These are phyloP conservation scores for Cantharis rustica DNA, from an alignment of 2,888 invertebrate species.

Conservation along the genomic window DNA sequence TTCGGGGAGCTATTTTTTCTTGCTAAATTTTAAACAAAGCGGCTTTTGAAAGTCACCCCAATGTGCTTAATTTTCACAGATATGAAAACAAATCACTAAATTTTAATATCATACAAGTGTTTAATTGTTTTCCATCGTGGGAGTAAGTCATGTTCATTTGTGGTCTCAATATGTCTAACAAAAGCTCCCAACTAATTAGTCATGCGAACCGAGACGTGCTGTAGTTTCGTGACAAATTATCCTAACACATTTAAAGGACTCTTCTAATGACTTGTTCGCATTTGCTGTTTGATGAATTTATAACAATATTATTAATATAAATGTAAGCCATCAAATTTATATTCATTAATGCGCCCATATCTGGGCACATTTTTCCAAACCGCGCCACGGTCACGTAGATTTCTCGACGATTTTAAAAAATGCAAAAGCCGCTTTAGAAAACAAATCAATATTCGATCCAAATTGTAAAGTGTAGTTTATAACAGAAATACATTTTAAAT, in stretches of 20 bases:
- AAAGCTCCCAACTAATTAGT: slow-evolving; percentile 19
- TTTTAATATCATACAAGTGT: slow-evolving; percentile 14
- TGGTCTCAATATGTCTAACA: slow-evolving; percentile 21
- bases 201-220: slow-evolving; percentile 15
- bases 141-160: slow-evolving; percentile 21
- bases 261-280: slow-evolving; percentile 12
- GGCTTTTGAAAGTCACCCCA: not conserved
- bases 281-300: slow-evolving; percentile 10
- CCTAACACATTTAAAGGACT: slow-evolving; percentile 19
- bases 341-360: not conserved
- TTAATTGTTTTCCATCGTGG: slow-evolving; percentile 16
- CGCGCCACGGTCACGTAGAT: not conserved
- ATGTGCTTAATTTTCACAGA: not conserved
- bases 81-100: slow-evolving; percentile 12
- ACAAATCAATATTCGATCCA: slow-evolving; percentile 18
- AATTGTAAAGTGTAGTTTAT: slow-evolving; percentile 20
- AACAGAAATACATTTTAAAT: slow-evolving; percentile 24
- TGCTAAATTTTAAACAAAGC: not conserved
- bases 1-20: not conserved
- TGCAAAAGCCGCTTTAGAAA: not conserved
- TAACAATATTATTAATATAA: slow-evolving; percentile 7
- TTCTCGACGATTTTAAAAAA: not conserved
- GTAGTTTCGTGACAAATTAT: slow-evolving; percentile 22
- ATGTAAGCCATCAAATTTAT: slow-evolving; percentile 5
- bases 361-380: not conserved